These are phyloP conservation scores for Leptinotarsa haldemani DNA, from an alignment of 2,888 invertebrate species.

Conservation along the genomic window DNA sequence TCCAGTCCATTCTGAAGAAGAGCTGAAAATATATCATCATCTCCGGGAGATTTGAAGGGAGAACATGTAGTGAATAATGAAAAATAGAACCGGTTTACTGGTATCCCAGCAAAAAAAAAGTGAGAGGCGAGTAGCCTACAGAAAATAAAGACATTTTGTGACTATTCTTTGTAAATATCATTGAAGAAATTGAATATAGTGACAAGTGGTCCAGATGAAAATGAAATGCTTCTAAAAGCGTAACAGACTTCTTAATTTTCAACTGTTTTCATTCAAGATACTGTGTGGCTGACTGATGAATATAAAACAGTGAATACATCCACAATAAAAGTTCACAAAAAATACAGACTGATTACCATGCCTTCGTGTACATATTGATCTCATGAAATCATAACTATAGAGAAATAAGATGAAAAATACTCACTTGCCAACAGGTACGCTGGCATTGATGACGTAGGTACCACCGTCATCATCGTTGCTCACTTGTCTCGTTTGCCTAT, in stretches of 20 bases:
- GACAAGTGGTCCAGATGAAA: too few species aligned
- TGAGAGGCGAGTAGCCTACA: too few species aligned
- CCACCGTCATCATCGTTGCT: conserved; percentile 75
- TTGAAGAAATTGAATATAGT: too few species aligned
- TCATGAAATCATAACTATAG: not conserved
- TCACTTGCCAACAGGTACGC: conserved; percentile 89
- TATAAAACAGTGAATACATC: not conserved
- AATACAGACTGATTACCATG: not conserved
- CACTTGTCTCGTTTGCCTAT: conserved; percentile 75
- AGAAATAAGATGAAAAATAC: conserved; percentile 59
- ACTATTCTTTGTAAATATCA: too few species aligned
- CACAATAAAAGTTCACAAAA: not conserved
- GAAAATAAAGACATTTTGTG: too few species aligned
- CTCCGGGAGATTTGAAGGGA: too few species aligned
- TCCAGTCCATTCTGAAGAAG: too few species aligned
- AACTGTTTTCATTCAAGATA: not conserved
- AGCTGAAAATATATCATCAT: too few species aligned
- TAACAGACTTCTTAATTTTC: not conserved
- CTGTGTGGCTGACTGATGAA: not conserved
- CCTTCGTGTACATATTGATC: not conserved
- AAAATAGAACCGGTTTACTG: too few species aligned
- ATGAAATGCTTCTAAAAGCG: too few species aligned
- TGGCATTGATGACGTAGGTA: conserved; percentile 84
- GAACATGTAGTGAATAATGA: too few species aligned
- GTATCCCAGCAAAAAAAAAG: too few species aligned